These are phyloP conservation scores for Aurelia aurita DNA, from an alignment of 30 jellyfish, hydroid and myxozoan genomes.

Conservation along the genomic window DNA sequence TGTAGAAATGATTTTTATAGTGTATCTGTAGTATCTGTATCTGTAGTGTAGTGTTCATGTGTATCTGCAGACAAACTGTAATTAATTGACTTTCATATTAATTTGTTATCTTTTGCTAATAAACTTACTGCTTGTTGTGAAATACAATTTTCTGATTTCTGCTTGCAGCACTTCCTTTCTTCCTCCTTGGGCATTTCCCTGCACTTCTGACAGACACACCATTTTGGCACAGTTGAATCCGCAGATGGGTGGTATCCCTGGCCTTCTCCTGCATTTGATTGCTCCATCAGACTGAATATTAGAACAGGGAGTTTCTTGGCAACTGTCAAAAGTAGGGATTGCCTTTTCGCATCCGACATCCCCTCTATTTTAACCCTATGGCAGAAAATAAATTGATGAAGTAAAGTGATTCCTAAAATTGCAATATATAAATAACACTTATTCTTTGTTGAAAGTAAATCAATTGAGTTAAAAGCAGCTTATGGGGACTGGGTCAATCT, in stretches of 20 bases:
- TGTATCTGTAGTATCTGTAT: no score
- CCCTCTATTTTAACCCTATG: background rate
- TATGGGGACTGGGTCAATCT: no score
- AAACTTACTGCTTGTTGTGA: constrained; percentile 10
- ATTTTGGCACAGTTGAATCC: background rate
- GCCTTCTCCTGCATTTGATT: background rate
- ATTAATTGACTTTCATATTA: no score
- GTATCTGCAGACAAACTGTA: no score
- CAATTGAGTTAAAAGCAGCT: no score
- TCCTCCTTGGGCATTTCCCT: constrained; percentile 2
- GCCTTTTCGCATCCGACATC: background rate
- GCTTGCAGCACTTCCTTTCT: background rate
- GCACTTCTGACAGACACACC: background rate
- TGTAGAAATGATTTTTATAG: no score
- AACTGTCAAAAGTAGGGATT: background rate
- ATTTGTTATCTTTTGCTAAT: background rate
- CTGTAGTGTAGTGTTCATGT: no score
- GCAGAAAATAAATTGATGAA: background rate
- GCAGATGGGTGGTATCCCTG: constrained; percentile 1
- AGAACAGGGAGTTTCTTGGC: background rate
- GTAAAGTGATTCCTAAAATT: background rate
- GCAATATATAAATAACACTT: no score
- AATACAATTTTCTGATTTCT: background rate
- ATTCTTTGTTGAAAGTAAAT: no score
- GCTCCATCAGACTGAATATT: background rate